These are phyloP conservation scores for Drosophila dunni DNA, from an alignment of 1,140 invertebrate genomes.

Conservation along the genomic window DNA sequence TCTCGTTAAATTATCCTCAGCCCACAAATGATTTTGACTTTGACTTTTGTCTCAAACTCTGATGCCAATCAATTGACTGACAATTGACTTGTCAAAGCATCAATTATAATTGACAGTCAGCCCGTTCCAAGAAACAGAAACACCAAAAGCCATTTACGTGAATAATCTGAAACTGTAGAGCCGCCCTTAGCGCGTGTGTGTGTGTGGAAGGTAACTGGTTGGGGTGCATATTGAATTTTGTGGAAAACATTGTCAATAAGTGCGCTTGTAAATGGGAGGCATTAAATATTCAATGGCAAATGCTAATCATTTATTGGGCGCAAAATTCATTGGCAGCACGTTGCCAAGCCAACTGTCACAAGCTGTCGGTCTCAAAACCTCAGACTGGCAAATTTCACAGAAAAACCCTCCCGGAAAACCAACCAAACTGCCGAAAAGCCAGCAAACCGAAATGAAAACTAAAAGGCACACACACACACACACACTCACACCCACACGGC, in stretches of 20 bases:
- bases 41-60: not conserved
- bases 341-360: constrained; percentile 48
- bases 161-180: constrained; percentile 45
- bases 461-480: constrained; percentile 6
- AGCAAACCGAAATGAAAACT: constrained; percentile 28
- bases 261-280: constrained; percentile 46
- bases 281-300: constrained; percentile 77
- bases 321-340: constrained; percentile 69
- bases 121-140: not conserved
- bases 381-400: not conserved
- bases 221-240: constrained; percentile 58
- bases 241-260: constrained; percentile 63
- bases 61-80: constrained; percentile 61
- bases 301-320: constrained; percentile 75
- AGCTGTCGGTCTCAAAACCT: constrained; percentile 34
- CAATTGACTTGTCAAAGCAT: constrained; percentile 77
- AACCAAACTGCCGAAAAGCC: constrained; percentile 15
- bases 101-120: constrained; percentile 69
- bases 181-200: not conserved
- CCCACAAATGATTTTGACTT: constrained; percentile 8
- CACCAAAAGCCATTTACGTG: constrained; percentile 62
- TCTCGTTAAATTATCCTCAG: constrained; percentile 16
- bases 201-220: not conserved
- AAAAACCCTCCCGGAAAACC: constrained; percentile 1
- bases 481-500: no score